Conservation (phyloP, 2,113 vertebrate genomes). For the Channa argus region DNA sequence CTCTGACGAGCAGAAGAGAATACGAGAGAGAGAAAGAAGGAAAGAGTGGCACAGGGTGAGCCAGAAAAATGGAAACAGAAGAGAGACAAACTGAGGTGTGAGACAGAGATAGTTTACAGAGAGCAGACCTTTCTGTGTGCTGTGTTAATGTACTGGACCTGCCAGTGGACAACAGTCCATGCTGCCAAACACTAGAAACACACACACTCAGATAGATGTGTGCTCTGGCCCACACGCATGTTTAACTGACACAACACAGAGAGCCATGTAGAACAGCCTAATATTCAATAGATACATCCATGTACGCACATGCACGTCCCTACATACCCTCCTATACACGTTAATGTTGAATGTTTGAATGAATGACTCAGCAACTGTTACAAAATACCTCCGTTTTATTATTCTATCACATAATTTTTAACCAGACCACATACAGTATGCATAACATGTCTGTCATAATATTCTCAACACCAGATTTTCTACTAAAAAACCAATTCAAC, state of each 20-base stretch:
- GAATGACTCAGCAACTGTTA: no score
- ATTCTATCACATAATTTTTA: no score
- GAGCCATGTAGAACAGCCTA: background rate
- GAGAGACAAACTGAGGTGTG: constrained; percentile 27
- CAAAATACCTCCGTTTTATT: no score
- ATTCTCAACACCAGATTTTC: no score
- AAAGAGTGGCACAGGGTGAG: constrained; percentile 2
- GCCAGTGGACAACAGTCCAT: constrained; percentile 1
- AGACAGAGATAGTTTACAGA: constrained; percentile 39
- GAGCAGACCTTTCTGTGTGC: constrained; percentile 48
- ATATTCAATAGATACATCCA: background rate
- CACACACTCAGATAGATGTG: constrained; percentile 20
- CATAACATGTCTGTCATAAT: no score
- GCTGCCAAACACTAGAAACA: constrained; percentile 13
- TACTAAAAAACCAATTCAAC: no score
- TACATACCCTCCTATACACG: no score
- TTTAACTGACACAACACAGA: constrained; percentile 2
- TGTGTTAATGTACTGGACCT: constrained; percentile 54
- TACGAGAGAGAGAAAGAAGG: constrained; percentile 8
- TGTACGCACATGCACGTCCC: no score
- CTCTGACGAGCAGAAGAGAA: constrained; percentile 7
- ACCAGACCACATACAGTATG: no score
- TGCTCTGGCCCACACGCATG: constrained; percentile 13
- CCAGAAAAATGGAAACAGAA: constrained; percentile 33
- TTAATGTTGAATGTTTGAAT: no score